Conservation (phyloP, 2,888 invertebrate species). For the Cataglyphis albicans region DNA sequence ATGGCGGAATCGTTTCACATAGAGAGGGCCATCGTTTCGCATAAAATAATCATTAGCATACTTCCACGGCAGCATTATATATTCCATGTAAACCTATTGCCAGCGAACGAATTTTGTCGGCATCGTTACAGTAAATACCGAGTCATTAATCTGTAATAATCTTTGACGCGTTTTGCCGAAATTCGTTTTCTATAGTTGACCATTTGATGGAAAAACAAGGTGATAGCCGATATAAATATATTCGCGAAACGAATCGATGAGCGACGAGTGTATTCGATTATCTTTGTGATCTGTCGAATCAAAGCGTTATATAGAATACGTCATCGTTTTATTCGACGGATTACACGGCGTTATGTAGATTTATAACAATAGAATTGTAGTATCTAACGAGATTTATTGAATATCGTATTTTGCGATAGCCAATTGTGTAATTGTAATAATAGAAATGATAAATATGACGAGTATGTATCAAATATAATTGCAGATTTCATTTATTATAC, state of each 20-base stretch:
- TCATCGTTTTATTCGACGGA: slow-evolving; percentile 44
- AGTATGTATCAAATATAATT: slow-evolving; percentile 10
- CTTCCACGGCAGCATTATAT: slow-evolving; percentile 40
- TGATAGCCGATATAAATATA: slow-evolving; percentile 16
- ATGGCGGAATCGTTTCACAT: slow-evolving; percentile 15
- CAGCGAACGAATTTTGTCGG: slow-evolving; percentile 31
- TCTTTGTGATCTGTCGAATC: slow-evolving; percentile 45
- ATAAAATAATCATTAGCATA: slow-evolving; percentile 63
- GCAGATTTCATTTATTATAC: background rate
- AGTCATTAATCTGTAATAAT: slow-evolving; percentile 61
- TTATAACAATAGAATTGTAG: slow-evolving; percentile 32
- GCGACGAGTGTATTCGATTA: slow-evolving; percentile 23
- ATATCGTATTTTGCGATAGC: slow-evolving; percentile 6
- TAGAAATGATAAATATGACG: background rate
- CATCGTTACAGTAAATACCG: slow-evolving; percentile 50
- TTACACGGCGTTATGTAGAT: slow-evolving; percentile 28
- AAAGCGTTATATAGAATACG: slow-evolving; percentile 33
- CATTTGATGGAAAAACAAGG: slow-evolving; percentile 30
- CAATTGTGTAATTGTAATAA: background rate
- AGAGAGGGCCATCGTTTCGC: slow-evolving; percentile 38
- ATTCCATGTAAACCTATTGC: slow-evolving; percentile 42
- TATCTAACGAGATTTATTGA: slow-evolving; percentile 8
- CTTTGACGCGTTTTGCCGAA: slow-evolving; percentile 28
- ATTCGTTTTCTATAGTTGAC: slow-evolving; percentile 16
- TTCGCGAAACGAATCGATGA: slow-evolving; percentile 18